A percentile compares a stretch with the other conserved stretches of the same genome.
Evolutionary conservation across 2,797 vertebrate species (phyloP).

Genomic region (Rhadinocentrus ornatus): DNA sequence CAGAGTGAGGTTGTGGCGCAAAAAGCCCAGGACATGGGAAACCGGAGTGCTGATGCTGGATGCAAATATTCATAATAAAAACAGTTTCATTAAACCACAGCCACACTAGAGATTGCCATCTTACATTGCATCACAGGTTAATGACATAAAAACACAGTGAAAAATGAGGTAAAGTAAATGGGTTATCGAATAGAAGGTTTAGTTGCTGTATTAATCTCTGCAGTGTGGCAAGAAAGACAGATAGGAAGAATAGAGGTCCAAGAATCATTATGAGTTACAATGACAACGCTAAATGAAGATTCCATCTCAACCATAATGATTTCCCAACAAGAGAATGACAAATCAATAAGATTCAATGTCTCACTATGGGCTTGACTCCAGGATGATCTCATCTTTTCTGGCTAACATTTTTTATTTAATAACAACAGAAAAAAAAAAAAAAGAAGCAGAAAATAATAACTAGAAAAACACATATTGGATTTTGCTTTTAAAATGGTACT

Average conservation of each 20-base stretch:
- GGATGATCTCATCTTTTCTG: slow-evolving; percentile 39
- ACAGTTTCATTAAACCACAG: slow-evolving; percentile 13
- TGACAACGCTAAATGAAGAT: slow-evolving; percentile 53
- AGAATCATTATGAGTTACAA: slow-evolving; percentile 59
- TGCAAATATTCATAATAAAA: slow-evolving; percentile 31
- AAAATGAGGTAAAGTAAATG: slow-evolving; percentile 61
- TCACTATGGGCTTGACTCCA: slow-evolving; percentile 32
- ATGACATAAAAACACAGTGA: slow-evolving; percentile 32
- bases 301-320: slow-evolving; percentile 61
- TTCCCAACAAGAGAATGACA: slow-evolving; percentile 57
- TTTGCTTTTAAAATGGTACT: too few relatives aligned
- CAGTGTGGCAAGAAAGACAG: slow-evolving; percentile 42
- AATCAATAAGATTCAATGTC: slow-evolving; percentile 57
- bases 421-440: not conserved
- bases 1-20: slow-evolving; percentile 2
- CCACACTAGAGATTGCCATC: slow-evolving; percentile 19
- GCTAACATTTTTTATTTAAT: slow-evolving; percentile 15
- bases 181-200: slow-evolving; percentile 64
- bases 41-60: not conserved
- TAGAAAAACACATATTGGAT: too few relatives aligned
- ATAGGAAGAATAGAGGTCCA: slow-evolving; percentile 46
- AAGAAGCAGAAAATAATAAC: not conserved
- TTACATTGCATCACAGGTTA: not conserved
- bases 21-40: not conserved
- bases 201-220: slow-evolving; percentile 58